Conservation (phyloP, 2,888 invertebrate genomes). For the Diaprepes abbreviatus region DNA sequence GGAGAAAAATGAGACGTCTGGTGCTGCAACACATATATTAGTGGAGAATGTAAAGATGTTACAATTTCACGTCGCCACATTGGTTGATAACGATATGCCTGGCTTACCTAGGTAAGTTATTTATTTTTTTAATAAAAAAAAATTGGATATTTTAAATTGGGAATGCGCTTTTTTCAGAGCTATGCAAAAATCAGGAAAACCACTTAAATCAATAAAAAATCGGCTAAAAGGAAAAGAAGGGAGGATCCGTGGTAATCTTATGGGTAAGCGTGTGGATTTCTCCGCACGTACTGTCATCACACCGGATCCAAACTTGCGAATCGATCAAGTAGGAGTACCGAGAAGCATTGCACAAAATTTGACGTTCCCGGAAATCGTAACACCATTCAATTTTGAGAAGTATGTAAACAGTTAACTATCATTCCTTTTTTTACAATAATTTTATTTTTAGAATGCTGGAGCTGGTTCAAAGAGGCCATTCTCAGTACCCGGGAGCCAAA, state of each 20-base stretch:
- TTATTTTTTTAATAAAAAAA: conserved; percentile 10
- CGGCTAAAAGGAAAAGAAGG: conserved; percentile 99
- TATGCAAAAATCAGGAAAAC: conserved; percentile 99
- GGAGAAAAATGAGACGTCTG: conserved; percentile 93
- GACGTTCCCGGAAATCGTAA: conserved; percentile 99
- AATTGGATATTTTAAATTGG: too few species aligned
- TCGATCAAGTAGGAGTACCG: conserved; percentile 98
- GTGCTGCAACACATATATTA: conserved; percentile 97
- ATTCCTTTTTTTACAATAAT: too few species aligned
- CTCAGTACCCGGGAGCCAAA: conserved; percentile 99
- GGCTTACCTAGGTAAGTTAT: conserved; percentile 84
- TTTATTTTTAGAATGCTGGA: conserved; percentile 78
- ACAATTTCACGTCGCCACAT: conserved; percentile 98
- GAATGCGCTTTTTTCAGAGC: conserved; percentile 79
- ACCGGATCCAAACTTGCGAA: conserved; percentile 94
- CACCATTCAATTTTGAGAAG: conserved; percentile 99
- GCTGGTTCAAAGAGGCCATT: conserved; percentile 95
- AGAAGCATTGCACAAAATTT: conserved; percentile 98
- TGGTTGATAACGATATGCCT: conserved; percentile 99
- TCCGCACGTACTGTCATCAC: conserved; percentile 99
- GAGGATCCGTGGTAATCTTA: conserved; percentile 97
- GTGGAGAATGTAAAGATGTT: conserved; percentile 97
- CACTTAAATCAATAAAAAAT: conserved; percentile 97
- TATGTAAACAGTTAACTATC: neutral
- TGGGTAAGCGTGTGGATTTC: conserved; percentile 99